Base-by-base conservation (phyloP, 2,797 vertebrate genomes). In the Oreochromis mossambicus region DNA sequence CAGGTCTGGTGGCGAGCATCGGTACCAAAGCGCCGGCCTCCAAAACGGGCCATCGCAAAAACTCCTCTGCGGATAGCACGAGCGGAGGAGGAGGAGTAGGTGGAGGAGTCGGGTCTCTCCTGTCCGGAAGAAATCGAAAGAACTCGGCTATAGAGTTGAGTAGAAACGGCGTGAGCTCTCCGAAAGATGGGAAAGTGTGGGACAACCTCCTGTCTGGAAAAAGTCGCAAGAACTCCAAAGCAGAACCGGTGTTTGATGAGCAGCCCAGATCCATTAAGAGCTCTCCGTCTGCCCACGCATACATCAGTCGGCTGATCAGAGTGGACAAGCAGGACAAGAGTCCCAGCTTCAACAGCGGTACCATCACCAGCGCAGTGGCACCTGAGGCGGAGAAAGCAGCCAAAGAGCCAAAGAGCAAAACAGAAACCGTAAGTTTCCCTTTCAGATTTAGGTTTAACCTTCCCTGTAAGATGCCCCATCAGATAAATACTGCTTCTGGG, bases 251-350 rank as follows among this genome's bases (percentile, higher is more conserved):
- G 3, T 76, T 95, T 1, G 91, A 96, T n/a, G 96, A 97, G 86
- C 94, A 95, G 82, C 94, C 92, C 82, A 86, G 95, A 61, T 93
- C 86, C 15, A 88, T 79, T 89, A 95, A 93, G 21, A 90, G 91
- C 5, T 91, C 95, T 66, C 91, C 92, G 26, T 92, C 96, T 1
- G 94, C 94, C 46, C 96, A 96, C 78, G 93, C 96, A 21, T 99
- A 97, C 95, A 98, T 97, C 93, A 98, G 93, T 95, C 95, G 98
- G 75, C 97, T 99, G 89, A 98, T 99, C 94, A 96, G 98, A 85
- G 97, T 99, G 93, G 98, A 99, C 68, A 95, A 97, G 21, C 97
- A 96, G 24, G 98, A 99, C 90, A 99, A 97, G 88, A 96, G 93
- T 1, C 95, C 95, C 4, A 97, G 96, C 86, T 91, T 95, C 84